Evolutionary conservation across 2,888 invertebrate species (phyloP).

Genomic region (Anaspis maculata): DNA sequence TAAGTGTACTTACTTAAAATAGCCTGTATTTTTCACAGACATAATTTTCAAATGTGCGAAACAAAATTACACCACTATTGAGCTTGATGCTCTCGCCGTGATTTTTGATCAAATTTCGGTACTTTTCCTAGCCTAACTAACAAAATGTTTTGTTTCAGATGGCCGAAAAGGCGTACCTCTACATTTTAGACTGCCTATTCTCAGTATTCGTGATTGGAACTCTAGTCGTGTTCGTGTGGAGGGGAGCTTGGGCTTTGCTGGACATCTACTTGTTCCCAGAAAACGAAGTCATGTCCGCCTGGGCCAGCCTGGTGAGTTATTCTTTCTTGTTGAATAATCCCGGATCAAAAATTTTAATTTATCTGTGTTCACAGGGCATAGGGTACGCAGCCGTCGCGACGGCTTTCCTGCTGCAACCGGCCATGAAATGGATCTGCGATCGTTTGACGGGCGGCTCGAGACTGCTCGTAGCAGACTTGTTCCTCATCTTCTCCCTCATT

Average conservation of each 20-base stretch:
- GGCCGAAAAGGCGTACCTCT: constrained; percentile 58
- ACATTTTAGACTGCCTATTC: constrained; percentile 77
- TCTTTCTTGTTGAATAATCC: no score
- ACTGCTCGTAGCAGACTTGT: constrained; percentile 65
- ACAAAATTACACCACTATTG: no score
- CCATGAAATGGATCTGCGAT: constrained; percentile 63
- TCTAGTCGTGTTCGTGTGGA: constrained; percentile 81
- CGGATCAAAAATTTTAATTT: not conserved
- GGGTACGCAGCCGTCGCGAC: constrained; percentile 67
- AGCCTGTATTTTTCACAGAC: no score
- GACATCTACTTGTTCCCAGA: constrained; percentile 74
- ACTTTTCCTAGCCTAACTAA: no score
- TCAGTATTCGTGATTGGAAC: constrained; percentile 78
- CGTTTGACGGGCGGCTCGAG: constrained; percentile 58
- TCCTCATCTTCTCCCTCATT: constrained; percentile 66
- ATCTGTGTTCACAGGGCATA: constrained; percentile 56
- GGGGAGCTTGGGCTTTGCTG: constrained; percentile 76
- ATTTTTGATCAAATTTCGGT: no score
- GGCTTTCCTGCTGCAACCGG: constrained; percentile 67
- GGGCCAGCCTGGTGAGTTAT: constrained; percentile 67
- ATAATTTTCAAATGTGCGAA: no score
- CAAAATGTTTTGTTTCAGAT: constrained; percentile 55
- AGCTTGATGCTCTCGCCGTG: no score
- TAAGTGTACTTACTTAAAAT: no score
- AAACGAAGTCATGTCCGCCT: constrained; percentile 57